Base-by-base conservation (phyloP, 2,113 vertebrate genomes). In the Tretioscincus oriximinensis region DNA sequence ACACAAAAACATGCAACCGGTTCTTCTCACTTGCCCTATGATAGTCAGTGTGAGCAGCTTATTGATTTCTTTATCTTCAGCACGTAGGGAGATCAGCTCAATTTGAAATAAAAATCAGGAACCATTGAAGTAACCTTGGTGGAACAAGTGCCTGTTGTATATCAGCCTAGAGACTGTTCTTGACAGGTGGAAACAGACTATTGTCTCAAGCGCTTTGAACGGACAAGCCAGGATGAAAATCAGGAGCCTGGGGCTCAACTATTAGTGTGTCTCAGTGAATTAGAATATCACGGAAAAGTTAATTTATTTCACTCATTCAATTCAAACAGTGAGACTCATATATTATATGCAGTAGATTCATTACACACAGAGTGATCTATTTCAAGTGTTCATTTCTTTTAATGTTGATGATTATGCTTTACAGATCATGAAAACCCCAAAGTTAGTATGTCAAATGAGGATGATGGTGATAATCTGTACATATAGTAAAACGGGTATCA, bases 101-200 rank as follows among this genome's bases (percentile, higher is more conserved):
- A 84, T 87, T 85, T 91, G 88, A 76, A 91, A 86, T 87, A 28
- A 66, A 58, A 80, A 87, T 87, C 90, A 92, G 90, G 90, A 90
- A 90, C 81, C 79, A 92, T 92, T 76, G 80, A 88, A 90, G 89
- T 90, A 73, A 90, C 90, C 90, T 92, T 87, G 69, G 60, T 65
- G 58, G 86, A 84, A 60, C 66, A 86, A 74, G 77, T 0, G 0
- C 76, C 69, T 92, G 88, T 90, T 89, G 84, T 60, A 76, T 51
- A 84, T 89, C 80, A 76, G 69, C 70, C 82, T 82, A 84, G 85
- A 91, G 87, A 90, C 84, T 73, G 31, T 87, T 78, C 64, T 85
- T 87, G 73, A 90, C 73, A 85, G 81, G 81, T 83, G 79, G 81
- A 85, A 88, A 87, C 73, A 80, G 80, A 80, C 14, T 76, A 81